Percentiles rank a stretch among this genome's conserved stretches.
These are phyloP conservation scores for Rhinella marina DNA, from an alignment of 2,797 vertebrate genomes.

Conservation along the genomic window DNA sequence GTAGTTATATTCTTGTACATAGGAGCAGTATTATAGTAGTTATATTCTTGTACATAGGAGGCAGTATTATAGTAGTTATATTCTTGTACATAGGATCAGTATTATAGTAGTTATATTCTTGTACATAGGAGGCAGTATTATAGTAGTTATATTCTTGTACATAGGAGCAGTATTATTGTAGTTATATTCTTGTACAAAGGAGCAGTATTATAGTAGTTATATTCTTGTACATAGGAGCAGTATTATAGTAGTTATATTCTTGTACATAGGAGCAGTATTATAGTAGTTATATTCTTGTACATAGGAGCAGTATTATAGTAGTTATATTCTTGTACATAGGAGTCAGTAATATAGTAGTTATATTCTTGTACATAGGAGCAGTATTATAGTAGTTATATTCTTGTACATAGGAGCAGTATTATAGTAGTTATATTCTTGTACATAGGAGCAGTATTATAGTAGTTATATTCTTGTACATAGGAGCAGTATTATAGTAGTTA, in stretches of 20 bases:
- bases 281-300: neutral
- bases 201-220: neutral
- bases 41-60: neutral
- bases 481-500: neutral
- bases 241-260: neutral
- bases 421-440: neutral
- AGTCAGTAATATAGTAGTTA: neutral
- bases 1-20: neutral
- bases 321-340: neutral
- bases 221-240: neutral
- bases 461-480: neutral
- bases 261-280: neutral
- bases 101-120: conserved; percentile 9
- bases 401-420: neutral
- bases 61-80: conserved; percentile 8
- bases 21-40: neutral
- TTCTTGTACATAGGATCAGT: neutral
- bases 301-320: neutral
- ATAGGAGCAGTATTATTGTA: neutral
- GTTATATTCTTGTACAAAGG: neutral
- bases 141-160: neutral
- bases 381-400: neutral
- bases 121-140: neutral
- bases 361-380: neutral
- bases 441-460: neutral